Evolutionary conservation across 2,113 vertebrate species (phyloP), one percentile per base, ranked within the genome.

Genomic region (Tyrannus savana): DNA sequence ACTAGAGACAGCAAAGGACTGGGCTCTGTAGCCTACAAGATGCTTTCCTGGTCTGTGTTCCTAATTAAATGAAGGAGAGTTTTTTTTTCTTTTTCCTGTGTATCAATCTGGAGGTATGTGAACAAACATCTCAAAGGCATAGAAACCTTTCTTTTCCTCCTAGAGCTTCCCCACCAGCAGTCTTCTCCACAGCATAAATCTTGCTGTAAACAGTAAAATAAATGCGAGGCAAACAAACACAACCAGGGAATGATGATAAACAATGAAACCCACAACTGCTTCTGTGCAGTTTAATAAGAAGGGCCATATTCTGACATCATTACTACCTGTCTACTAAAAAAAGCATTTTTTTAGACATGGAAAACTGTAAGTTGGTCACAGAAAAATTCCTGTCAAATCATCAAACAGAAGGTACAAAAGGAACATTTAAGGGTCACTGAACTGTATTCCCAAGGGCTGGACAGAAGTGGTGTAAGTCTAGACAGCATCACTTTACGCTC

Each of bases 181-280:
- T 50, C 10, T 88, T 35, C 50, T 95, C 37, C 62, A 58, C 58
- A 90, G 58, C 71, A 62, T 37, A 66, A 79, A 88, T n/a, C 55
- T 85, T 56, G 31, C 62, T 80, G 74, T 79, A 92, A 87, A 74
- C 37, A 83, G 42, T 69, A 69, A 93, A 96, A 84, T 62, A 95
- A 91, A 91, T 25, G 39, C 1, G 9, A 74, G 35, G 5, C 12
- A 66, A 89, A 58, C 50, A 79, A 80, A 25, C 18, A 22, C 2
- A 6, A 39, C 11, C 27, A 62, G 42, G 41, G 23, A 83, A 80
- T 56, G 50, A 30, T 80, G 85, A 33, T 91, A 14, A 96, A 63
- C 49, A 85, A 53, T 31, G 44, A 87, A 78, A 37, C 28, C 56
- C 55, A 75, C 62, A 78, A 19, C n/a, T 49, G 41, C 21, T 73